Conservation (phyloP, 2,888 invertebrate species). For the Alentia gelatinosa region DNA sequence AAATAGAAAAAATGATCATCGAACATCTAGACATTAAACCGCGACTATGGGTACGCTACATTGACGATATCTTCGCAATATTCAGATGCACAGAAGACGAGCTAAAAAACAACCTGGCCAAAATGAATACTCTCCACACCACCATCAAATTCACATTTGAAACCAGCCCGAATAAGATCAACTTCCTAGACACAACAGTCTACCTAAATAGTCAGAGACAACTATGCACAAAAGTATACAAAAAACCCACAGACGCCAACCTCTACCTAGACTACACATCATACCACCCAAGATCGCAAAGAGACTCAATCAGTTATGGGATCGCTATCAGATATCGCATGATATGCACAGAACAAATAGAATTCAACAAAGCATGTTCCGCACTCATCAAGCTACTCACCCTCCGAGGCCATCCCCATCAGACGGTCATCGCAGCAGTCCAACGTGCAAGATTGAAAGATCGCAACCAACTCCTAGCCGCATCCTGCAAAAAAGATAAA, state of each 20-base stretch:
- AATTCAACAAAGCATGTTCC: neutral
- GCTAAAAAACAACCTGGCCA: neutral
- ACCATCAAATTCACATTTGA: constrained; percentile 2
- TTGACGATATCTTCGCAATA: neutral
- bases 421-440: neutral
- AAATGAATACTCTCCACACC: neutral
- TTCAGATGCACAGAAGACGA: neutral
- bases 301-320: neutral
- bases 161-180: neutral
- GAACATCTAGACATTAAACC: neutral
- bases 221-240: neutral
- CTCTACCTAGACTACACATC: neutral
- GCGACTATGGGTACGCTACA: neutral
- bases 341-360: neutral
- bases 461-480: neutral
- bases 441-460: neutral
- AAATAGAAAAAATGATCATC: neutral
- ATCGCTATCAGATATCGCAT: neutral
- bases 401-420: neutral
- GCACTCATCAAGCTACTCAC: neutral
- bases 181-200: neutral
- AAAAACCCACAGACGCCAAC: neutral
- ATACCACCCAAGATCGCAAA: neutral
- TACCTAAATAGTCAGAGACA: neutral
- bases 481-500: neutral